phyloP scores from a whole-genome alignment of 1,140 invertebrate species.

The Colletes gigas region DNA sequence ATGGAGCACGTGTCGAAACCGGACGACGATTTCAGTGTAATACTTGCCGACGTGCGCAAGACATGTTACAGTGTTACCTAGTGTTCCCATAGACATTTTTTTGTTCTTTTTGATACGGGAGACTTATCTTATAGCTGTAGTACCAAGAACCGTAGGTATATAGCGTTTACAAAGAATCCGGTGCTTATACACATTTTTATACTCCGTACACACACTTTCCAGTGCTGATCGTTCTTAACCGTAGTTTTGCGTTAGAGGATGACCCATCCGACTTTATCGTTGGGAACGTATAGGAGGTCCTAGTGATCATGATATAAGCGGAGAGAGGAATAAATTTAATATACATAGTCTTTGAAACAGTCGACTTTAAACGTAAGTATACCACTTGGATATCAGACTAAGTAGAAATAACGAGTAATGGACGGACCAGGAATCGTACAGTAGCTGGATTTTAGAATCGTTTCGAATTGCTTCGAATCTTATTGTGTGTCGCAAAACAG shows the following conservation, averaged over 20 bases:
- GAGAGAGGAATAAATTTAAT: too few species aligned
- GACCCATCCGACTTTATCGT: too few species aligned
- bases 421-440: too few species aligned
- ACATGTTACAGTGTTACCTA: conserved; percentile 93
- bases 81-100: conserved; percentile 54
- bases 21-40: conserved; percentile 92
- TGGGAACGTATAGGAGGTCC: too few species aligned
- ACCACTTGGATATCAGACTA: too few species aligned
- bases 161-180: conserved; percentile 30
- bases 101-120: background rate
- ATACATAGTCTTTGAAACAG: too few species aligned
- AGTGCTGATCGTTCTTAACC: conserved; percentile 15
- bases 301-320: too few species aligned
- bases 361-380: too few species aligned
- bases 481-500: too few species aligned
- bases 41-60: conserved; percentile 91
- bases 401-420: too few species aligned
- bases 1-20: conserved; percentile 83
- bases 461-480: too few species aligned
- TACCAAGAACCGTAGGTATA: conserved; percentile 17
- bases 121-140: conserved; percentile 16
- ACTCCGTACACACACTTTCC: conserved; percentile 12
- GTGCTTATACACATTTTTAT: conserved; percentile 44
- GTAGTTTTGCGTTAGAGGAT: background rate
- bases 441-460: too few species aligned